Conservation (phyloP, 2,888 invertebrate species). For the Caenorhabditis sp. region DNA sequence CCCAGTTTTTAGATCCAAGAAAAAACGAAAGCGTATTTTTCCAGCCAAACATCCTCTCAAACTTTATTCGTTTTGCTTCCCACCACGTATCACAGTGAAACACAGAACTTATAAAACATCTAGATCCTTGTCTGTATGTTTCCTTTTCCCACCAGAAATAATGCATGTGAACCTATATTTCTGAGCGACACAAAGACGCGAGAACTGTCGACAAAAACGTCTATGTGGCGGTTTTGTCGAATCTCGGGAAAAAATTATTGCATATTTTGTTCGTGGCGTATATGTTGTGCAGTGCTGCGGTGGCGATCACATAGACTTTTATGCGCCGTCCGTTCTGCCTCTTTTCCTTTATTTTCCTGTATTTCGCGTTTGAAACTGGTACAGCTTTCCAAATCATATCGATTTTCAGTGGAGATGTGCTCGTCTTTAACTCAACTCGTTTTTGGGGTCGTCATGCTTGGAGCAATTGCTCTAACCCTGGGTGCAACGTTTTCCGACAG, state of each 20-base stretch:
- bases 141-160: constrained; percentile 19
- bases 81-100: neutral
- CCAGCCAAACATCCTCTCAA: too few relatives aligned
- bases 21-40: too few relatives aligned
- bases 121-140: constrained; percentile 4
- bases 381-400: neutral
- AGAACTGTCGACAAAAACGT: neutral
- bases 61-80: neutral
- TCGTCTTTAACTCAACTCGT: constrained; percentile 63
- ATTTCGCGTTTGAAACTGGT: neutral
- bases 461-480: constrained; percentile 56
- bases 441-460: constrained; percentile 59
- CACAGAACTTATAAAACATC: constrained; percentile 1
- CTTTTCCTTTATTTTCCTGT: neutral
- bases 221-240: constrained; percentile 5
- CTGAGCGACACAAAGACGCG: constrained; percentile 18
- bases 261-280: constrained; percentile 29
- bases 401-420: constrained; percentile 43
- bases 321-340: neutral
- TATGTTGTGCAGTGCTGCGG: neutral
- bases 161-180: constrained; percentile 30
- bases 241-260: constrained; percentile 28
- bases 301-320: constrained; percentile 10
- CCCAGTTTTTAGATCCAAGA: too few relatives aligned
- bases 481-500: constrained; percentile 55